phyloP scores from a whole-genome alignment of 2,113 vertebrate genomes.

The Takifugu flavidus region DNA sequence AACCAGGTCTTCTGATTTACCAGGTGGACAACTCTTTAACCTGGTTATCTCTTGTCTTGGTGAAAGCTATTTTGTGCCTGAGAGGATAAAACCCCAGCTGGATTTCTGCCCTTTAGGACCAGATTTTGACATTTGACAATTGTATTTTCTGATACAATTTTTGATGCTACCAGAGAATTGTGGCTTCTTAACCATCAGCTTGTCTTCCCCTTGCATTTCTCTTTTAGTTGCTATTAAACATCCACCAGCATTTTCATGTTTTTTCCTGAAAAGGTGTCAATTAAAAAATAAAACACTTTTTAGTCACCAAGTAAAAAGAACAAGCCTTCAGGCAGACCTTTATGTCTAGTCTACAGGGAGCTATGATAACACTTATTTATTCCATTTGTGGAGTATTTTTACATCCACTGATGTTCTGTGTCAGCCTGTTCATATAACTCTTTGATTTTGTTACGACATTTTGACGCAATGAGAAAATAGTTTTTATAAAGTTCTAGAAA shows the following conservation, averaged over 20 bases:
- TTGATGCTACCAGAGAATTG: too few species aligned
- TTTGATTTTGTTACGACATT: constrained; percentile 42
- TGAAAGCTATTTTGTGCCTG: too few species aligned
- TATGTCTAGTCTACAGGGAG: constrained; percentile 8
- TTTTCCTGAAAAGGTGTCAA: neutral
- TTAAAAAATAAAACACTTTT: too few species aligned
- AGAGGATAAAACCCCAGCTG: too few species aligned
- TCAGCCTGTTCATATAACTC: constrained; percentile 40
- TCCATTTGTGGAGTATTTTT: constrained; percentile 12
- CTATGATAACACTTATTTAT: constrained; percentile 5
- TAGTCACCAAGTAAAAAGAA: too few species aligned
- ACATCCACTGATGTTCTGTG: constrained; percentile 7
- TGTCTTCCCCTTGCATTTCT: neutral
- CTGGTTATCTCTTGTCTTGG: too few species aligned
- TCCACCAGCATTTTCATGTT: neutral
- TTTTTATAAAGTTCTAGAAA: constrained; percentile 4
- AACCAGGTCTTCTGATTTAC: too few species aligned
- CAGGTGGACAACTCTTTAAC: too few species aligned
- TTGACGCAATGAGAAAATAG: constrained; percentile 53
- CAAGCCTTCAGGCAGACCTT: neutral
- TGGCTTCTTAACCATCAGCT: neutral
- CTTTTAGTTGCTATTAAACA: neutral
- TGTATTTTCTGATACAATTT: too few species aligned
- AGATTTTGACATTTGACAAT: too few species aligned
- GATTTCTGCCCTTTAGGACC: too few species aligned